These are phyloP conservation scores for Siphlonurus alternatus DNA, from an alignment of 2,888 invertebrate genomes.

Conservation along the genomic window DNA sequence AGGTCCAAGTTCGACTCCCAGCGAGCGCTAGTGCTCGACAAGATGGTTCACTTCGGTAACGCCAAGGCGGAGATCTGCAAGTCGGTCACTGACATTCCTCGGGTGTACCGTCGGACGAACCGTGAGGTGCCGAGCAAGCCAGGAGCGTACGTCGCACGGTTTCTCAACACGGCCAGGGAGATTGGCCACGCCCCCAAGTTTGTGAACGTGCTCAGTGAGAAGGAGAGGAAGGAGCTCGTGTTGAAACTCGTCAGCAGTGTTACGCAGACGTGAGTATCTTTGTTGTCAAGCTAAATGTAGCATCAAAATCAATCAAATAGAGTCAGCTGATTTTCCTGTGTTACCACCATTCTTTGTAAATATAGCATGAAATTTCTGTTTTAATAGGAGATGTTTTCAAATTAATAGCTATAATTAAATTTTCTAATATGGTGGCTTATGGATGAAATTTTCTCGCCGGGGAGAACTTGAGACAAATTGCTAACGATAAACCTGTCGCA, in stretches of 20 bases:
- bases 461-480: too few relatives aligned
- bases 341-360: too few relatives aligned
- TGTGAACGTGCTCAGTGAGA: neutral
- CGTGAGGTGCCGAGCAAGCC: constrained; percentile 66
- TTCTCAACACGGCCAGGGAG: neutral
- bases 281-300: too few relatives aligned
- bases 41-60: neutral
- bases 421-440: too few relatives aligned
- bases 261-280: neutral
- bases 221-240: neutral
- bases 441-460: too few relatives aligned
- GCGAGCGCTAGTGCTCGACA: neutral
- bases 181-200: neutral
- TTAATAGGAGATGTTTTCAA: too few relatives aligned
- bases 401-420: too few relatives aligned
- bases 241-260: neutral
- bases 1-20: neutral
- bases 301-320: too few relatives aligned
- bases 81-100: constrained; percentile 75
- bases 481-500: too few relatives aligned
- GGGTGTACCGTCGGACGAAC: constrained; percentile 83
- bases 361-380: too few relatives aligned
- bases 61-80: neutral
- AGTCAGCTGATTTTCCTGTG: too few relatives aligned
- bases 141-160: constrained; percentile 54